Base-by-base conservation (phyloP, 2,113 vertebrate genomes). In the Hippocampus comes region DNA sequence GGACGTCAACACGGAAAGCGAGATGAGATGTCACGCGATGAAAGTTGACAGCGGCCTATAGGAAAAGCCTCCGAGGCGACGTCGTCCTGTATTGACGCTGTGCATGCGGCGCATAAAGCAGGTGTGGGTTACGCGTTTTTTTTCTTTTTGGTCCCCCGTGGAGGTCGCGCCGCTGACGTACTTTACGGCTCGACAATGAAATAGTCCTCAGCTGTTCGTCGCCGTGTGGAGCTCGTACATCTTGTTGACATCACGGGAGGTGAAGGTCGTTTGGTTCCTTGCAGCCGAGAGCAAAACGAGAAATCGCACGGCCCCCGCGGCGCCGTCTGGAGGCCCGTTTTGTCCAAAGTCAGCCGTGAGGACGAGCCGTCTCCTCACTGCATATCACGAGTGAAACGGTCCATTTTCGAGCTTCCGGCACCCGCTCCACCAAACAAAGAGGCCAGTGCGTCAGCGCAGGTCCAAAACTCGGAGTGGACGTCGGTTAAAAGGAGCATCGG, bases 1-100 rank as follows among this genome's bases (percentile, higher is more conserved):
- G 30, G 30, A 34, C 41, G 27, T 67, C 49, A 65, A 74, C 49
- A 9, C 68, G 9, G 3, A 30, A 30, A 30, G 30, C 30, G 2
- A 3, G 30, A 30, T 46, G 23, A 51, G 41, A 38, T 72, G 60
- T 73, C 70, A 63, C 57, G 66, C 67, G 70, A 79, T 76, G 70
- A 88, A 78, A 86, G 75, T 48, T 78, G 84, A 84, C 86, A 88
- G 75, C 41, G 38, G 80, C 82, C 74, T 69, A 79, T 34, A 71
- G 76, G 81, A 77, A 68, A 57, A 80, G 53, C 34, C 66, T 78
- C 81, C 38, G 67, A 72, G 63, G 63, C 57, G 42, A 77, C 79
- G 12, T 76, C 61, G 74, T 68, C 63, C 66, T 30, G 23, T 12
- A 71, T 75, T 72, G 74, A 77, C 71, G 66, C 7, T 68, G 73